Conservation (phyloP, 2,888 invertebrate species). For the Drosophila setosimentum region DNA sequence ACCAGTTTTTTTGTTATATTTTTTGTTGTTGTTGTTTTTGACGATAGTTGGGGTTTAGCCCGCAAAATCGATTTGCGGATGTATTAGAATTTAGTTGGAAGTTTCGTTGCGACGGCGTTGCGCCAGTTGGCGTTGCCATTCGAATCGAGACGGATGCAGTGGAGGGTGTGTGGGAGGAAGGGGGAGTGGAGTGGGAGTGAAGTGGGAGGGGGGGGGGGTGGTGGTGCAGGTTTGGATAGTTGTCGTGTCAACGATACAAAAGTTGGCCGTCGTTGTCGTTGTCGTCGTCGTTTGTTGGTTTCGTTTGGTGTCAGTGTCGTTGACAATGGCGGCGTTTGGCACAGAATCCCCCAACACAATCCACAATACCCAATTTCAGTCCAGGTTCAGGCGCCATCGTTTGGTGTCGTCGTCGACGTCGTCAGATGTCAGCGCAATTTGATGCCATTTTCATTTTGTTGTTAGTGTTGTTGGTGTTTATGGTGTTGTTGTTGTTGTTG, state of each 20-base stretch:
- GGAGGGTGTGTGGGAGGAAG: not conserved
- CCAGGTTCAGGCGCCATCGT: slow-evolving; percentile 28
- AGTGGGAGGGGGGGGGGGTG: not conserved
- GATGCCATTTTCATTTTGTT: slow-evolving; percentile 81
- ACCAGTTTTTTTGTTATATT: slow-evolving; percentile 31
- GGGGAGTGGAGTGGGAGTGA: not conserved
- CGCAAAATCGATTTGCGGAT: slow-evolving; percentile 76
- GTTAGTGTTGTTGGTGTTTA: slow-evolving; percentile 17
- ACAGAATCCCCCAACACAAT: slow-evolving; percentile 10
- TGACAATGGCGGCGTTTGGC: slow-evolving; percentile 57
- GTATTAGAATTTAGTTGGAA: slow-evolving; percentile 68
- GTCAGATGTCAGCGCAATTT: slow-evolving; percentile 84
- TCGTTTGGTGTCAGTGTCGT: slow-evolving; percentile 67
- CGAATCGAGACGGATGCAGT: not conserved
- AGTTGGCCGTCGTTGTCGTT: slow-evolving; percentile 43
- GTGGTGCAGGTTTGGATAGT: not conserved
- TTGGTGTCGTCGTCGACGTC: slow-evolving; percentile 61
- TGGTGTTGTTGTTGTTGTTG: slow-evolving; percentile 35
- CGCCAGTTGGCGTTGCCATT: slow-evolving; percentile 53
- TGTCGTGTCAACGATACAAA: slow-evolving; percentile 57
- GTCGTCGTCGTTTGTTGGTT: slow-evolving; percentile 48
- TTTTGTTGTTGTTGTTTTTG: slow-evolving; percentile 19
- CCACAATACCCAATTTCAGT: slow-evolving; percentile 21
- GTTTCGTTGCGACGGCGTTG: slow-evolving; percentile 45
- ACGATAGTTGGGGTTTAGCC: slow-evolving; percentile 42